phyloP scores from a whole-genome alignment of 2,888 invertebrate species.

The Aphodius granarius region DNA sequence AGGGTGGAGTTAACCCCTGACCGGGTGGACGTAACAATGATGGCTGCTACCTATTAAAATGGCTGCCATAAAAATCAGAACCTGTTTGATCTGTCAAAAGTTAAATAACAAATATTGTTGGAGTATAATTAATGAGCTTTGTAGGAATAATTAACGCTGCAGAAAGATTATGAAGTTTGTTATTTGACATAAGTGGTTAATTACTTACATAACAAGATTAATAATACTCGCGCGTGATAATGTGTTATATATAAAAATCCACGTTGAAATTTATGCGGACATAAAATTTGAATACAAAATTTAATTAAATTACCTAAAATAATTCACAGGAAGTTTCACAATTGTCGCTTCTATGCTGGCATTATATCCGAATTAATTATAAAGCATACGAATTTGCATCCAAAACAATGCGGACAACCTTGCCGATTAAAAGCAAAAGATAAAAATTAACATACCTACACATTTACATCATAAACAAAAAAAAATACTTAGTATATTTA shows the following conservation, averaged over 20 bases:
- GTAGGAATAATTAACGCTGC: background rate
- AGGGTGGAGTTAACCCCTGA: conserved; percentile 59
- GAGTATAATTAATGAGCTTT: background rate
- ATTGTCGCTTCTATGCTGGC: background rate
- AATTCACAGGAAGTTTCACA: background rate
- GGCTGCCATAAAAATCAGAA: conserved; percentile 49
- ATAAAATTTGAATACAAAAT: background rate
- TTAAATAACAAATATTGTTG: background rate
- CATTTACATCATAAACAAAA: background rate
- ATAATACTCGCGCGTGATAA: background rate
- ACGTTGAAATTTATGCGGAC: background rate
- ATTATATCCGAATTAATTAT: background rate
- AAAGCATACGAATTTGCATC: background rate
- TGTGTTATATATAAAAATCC: background rate
- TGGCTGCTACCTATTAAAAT: conserved; percentile 64
- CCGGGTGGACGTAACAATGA: conserved; percentile 57
- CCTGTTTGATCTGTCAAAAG: background rate
- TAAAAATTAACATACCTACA: background rate
- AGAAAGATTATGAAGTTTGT: background rate
- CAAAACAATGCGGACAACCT: background rate
- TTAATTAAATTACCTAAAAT: background rate
- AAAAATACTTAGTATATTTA: background rate
- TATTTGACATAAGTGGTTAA: background rate
- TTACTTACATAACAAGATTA: background rate
- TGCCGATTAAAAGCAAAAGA: background rate